A percentile compares a stretch with the other conserved stretches of the same genome.
These are phyloP conservation scores for Spinus pinus DNA, from an alignment of 2,797 vertebrate genomes.

Conservation along the genomic window DNA sequence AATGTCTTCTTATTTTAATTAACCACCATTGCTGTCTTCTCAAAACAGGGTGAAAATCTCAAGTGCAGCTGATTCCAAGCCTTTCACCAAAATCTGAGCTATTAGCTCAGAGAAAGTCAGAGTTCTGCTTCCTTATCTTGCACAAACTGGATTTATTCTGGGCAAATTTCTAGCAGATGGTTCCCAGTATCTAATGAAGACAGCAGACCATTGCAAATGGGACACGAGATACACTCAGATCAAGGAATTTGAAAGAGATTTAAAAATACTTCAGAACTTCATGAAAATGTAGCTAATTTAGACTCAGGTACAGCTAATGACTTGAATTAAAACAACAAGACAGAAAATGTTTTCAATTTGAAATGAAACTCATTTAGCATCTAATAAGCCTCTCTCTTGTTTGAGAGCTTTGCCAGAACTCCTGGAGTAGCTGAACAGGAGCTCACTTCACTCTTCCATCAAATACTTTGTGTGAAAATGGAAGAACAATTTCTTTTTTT, in stretches of 20 bases:
- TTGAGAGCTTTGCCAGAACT: neutral
- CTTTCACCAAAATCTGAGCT: neutral
- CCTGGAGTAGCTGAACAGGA: neutral
- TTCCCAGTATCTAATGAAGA: conserved; percentile 30
- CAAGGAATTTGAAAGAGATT: neutral
- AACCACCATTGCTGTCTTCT: neutral
- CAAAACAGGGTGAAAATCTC: conserved; percentile 25
- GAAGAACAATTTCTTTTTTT: neutral
- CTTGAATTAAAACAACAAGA: conserved; percentile 10
- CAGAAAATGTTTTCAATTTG: neutral
- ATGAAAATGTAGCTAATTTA: neutral
- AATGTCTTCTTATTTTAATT: conserved; percentile 55
- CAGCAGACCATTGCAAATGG: conserved; percentile 34
- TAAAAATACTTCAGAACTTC: conserved; percentile 16
- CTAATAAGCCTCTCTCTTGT: neutral
- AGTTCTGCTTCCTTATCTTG: conserved; percentile 2
- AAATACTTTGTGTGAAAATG: neutral
- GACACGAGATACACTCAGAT: neutral
- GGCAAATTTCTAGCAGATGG: conserved; percentile 46
- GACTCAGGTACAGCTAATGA: neutral
- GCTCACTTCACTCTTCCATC: neutral
- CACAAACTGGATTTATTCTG: conserved; percentile 44
- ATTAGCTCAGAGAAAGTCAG: conserved; percentile 14
- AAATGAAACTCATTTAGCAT: neutral
- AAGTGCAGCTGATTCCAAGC: neutral